Conservation (phyloP, 23 tunicate species). For the Halocynthia roretzi region DNA sequence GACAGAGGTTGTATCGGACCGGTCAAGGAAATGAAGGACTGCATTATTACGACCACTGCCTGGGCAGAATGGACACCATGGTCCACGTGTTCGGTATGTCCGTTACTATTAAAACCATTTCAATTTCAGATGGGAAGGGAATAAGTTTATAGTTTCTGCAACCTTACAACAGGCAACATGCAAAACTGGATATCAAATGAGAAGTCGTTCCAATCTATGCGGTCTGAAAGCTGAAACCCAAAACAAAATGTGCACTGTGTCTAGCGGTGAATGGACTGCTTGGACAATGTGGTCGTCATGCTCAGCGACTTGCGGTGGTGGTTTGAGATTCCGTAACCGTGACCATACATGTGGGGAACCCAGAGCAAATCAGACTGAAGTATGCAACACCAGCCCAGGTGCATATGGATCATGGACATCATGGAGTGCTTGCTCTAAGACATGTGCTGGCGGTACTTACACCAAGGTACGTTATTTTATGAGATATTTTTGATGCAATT, state of each 20-base stretch:
- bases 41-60: slow-evolving; percentile 14
- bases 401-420: slow-evolving; percentile 23
- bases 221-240: slow-evolving; percentile 28
- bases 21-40: slow-evolving; percentile 6
- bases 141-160: too few relatives aligned
- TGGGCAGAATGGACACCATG: slow-evolving; percentile 63
- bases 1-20: slow-evolving; percentile 25
- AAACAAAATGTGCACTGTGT: too few relatives aligned
- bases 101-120: too few relatives aligned
- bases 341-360: slow-evolving; percentile 59
- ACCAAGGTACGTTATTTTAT: slow-evolving; percentile 28
- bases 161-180: slow-evolving; percentile 34
- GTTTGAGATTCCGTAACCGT: slow-evolving; percentile 52
- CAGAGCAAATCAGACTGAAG: slow-evolving; percentile 18
- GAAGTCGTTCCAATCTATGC: slow-evolving; percentile 54
- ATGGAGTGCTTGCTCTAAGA: slow-evolving; percentile 25
- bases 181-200: slow-evolving; percentile 55
- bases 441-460: slow-evolving; percentile 65
- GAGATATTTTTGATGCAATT: neutral
- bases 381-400: slow-evolving; percentile 23
- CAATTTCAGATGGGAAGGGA: too few relatives aligned
- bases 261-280: slow-evolving; percentile 1
- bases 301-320: slow-evolving; percentile 74
- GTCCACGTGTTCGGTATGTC: slow-evolving; percentile 48
- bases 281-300: slow-evolving; percentile 85